A percentile compares a stretch with the other conserved stretches of the same genome.
These are phyloP conservation scores for Haliaeetus leucogaster DNA, from an alignment of 2,113 vertebrate genomes.

Conservation along the genomic window DNA sequence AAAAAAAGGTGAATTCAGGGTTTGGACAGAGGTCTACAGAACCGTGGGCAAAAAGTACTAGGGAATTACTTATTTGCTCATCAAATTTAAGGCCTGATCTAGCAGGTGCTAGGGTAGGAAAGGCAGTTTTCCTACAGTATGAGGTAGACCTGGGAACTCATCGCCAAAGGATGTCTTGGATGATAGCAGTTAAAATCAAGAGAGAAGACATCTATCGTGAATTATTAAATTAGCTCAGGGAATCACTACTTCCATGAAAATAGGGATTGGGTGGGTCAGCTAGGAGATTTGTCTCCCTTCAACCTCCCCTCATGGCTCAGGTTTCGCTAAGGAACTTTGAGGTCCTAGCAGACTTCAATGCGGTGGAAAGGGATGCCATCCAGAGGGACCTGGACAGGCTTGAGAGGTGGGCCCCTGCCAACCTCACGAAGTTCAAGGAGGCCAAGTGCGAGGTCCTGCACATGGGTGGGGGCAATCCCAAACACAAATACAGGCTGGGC, in stretches of 20 bases:
- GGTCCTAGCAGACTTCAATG: background rate
- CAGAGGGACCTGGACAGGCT: too few relatives aligned
- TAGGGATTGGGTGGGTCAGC: background rate
- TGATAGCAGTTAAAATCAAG: background rate
- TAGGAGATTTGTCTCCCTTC: background rate
- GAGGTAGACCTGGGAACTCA: background rate
- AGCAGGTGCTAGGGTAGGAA: background rate
- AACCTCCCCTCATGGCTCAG: background rate
- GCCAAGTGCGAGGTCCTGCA: too few relatives aligned
- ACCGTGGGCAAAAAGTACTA: background rate
- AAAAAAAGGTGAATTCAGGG: background rate
- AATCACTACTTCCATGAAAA: background rate
- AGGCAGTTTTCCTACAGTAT: background rate
- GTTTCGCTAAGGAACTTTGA: background rate
- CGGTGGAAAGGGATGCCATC: too few relatives aligned
- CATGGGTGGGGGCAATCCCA: too few relatives aligned
- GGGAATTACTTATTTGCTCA: background rate
- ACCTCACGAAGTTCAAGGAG: too few relatives aligned
- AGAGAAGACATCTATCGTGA: rapidly evolving
- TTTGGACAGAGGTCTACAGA: background rate
- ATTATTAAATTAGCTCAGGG: background rate
- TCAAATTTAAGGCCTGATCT: background rate
- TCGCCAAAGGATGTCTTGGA: background rate
- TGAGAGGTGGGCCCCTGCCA: too few relatives aligned
- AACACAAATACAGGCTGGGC: too few relatives aligned